phyloP scores from a whole-genome alignment of 2,797 vertebrate species.

The Helarctos malayanus region DNA sequence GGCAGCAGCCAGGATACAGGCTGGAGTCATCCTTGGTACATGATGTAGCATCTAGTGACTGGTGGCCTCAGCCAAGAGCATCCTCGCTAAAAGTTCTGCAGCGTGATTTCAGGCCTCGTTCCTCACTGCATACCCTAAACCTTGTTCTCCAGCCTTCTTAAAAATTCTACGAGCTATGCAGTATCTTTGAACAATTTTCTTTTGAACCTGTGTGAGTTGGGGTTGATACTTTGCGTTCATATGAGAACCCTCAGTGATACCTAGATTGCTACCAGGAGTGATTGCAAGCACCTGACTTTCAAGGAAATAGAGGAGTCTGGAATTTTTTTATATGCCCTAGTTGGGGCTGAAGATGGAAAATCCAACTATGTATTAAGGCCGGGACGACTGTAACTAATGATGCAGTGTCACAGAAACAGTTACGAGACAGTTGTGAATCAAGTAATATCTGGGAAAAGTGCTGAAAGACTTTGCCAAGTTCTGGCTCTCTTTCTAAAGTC shows the following conservation, averaged over 20 bases:
- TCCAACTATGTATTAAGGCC: neutral
- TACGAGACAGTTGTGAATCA: neutral
- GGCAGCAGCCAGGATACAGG: neutral
- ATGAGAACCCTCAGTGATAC: neutral
- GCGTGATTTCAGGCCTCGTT: neutral
- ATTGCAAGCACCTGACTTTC: neutral
- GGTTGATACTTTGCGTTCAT: neutral
- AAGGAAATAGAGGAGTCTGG: neutral
- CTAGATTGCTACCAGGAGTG: neutral
- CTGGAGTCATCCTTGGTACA: too few relatives aligned
- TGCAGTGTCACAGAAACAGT: neutral
- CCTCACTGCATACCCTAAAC: neutral
- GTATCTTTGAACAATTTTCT: neutral
- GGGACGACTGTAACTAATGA: neutral
- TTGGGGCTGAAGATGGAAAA: conserved; percentile 6
- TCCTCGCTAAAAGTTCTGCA: neutral
- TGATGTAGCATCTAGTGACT: neutral
- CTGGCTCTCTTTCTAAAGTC: neutral
- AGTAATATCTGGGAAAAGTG: neutral
- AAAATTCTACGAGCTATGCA: neutral
- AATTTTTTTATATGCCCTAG: neutral
- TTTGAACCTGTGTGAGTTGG: neutral
- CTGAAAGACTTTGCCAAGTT: neutral
- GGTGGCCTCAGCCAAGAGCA: too few relatives aligned
- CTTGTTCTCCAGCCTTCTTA: neutral